Percentiles rank a stretch among this genome's conserved stretches.
Conservation (phyloP, 2,888 invertebrate genomes). For the Drosophila infuscata region DNA sequence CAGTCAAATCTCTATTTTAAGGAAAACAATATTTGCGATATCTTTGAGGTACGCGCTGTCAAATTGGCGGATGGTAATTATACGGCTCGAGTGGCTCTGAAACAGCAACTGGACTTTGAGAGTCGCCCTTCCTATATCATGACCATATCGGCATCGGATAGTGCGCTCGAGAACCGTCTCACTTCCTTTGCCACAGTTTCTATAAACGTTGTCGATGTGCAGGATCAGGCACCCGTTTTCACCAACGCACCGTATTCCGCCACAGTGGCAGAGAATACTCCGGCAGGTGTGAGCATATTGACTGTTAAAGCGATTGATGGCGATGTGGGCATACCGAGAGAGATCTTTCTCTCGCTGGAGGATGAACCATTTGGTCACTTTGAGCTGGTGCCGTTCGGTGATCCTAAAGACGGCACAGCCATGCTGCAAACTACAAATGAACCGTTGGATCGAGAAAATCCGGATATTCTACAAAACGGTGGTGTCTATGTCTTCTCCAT, state of each 20-base stretch:
- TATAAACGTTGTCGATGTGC: slow-evolving; percentile 91
- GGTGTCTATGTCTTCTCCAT: slow-evolving; percentile 91
- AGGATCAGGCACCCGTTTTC: slow-evolving; percentile 93
- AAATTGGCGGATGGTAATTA: slow-evolving; percentile 89
- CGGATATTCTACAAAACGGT: slow-evolving; percentile 90
- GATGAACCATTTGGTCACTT: slow-evolving; percentile 90
- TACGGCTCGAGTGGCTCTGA: slow-evolving; percentile 89
- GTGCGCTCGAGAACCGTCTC: slow-evolving; percentile 87
- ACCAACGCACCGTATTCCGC: slow-evolving; percentile 92
- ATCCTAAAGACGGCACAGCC: slow-evolving; percentile 87
- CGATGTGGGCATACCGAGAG: slow-evolving; percentile 90
- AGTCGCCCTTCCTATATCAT: slow-evolving; percentile 90
- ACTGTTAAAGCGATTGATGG: slow-evolving; percentile 92
- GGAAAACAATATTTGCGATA: slow-evolving; percentile 89
- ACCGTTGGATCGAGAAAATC: slow-evolving; percentile 91
- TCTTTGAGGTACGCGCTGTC: slow-evolving; percentile 88
- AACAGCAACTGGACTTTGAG: slow-evolving; percentile 91
- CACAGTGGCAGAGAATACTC: slow-evolving; percentile 90
- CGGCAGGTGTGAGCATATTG: slow-evolving; percentile 88
- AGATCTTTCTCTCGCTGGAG: slow-evolving; percentile 89
- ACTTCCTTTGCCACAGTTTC: slow-evolving; percentile 90
- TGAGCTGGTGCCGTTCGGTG: slow-evolving; percentile 86
- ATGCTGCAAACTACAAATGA: slow-evolving; percentile 88
- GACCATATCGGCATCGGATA: slow-evolving; percentile 89
- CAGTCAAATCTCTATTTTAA: slow-evolving; percentile 21